Percentiles rank a stretch among this genome's conserved stretches.
Evolutionary conservation across 2,888 invertebrate species (phyloP).

Genomic region (Euphydryas editha): DNA sequence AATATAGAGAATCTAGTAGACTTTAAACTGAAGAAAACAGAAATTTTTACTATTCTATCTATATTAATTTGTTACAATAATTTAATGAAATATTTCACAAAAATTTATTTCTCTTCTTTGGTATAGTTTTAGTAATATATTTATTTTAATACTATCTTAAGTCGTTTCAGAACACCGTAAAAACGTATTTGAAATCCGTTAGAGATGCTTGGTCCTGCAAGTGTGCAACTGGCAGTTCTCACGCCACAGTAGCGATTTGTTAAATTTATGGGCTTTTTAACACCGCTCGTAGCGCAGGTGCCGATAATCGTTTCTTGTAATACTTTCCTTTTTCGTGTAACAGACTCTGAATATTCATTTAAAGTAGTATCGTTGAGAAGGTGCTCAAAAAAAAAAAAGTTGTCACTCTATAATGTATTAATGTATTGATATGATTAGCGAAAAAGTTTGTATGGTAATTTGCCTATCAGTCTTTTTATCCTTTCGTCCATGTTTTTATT

Average conservation of each 20-base stretch:
- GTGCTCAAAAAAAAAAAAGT: neutral
- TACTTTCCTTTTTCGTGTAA: conserved; percentile 27
- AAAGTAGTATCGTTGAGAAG: neutral
- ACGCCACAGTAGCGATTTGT: conserved; percentile 40
- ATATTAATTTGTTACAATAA: too few relatives aligned
- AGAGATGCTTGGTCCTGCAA: conserved; percentile 15
- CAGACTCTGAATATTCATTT: conserved; percentile 4
- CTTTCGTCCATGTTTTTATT: too few relatives aligned
- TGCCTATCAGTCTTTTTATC: too few relatives aligned
- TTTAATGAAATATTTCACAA: too few relatives aligned
- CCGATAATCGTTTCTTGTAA: conserved; percentile 44
- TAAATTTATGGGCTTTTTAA: conserved; percentile 45
- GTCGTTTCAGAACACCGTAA: neutral
- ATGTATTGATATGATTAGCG: too few relatives aligned
- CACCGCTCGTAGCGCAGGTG: conserved; percentile 43
- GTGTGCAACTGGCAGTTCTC: conserved; percentile 42
- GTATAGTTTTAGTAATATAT: too few relatives aligned
- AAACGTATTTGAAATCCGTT: conserved; percentile 7
- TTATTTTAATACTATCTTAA: neutral
- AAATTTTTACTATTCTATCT: too few relatives aligned
- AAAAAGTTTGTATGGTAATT: too few relatives aligned
- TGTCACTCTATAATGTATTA: neutral
- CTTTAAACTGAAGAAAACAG: too few relatives aligned
- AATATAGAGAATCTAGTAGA: too few relatives aligned
- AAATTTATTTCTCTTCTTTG: too few relatives aligned